phyloP scores from a whole-genome alignment of 1,140 invertebrate genomes.

The Drosophila truncata region DNA sequence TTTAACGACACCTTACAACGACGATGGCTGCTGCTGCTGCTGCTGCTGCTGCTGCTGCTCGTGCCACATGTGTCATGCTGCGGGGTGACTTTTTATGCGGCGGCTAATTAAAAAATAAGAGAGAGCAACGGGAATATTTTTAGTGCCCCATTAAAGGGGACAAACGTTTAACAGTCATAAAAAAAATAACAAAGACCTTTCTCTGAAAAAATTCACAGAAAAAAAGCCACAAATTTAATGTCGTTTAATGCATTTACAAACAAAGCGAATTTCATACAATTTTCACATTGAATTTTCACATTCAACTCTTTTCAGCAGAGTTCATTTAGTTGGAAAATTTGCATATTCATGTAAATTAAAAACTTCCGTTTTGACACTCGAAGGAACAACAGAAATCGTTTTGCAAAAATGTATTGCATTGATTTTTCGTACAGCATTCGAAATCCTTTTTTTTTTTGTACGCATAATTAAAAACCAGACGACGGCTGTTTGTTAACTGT shows the following conservation, averaged over 20 bases:
- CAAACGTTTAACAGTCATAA: conserved; percentile 73
- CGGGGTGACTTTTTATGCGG: conserved; percentile 68
- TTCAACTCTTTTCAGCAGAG: conserved; percentile 32
- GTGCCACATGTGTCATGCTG: conserved; percentile 73
- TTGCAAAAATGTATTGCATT: conserved; percentile 39
- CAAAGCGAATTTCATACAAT: conserved; percentile 43
- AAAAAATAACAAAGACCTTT: conserved; percentile 25
- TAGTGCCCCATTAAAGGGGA: conserved; percentile 43
- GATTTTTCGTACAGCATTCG: conserved; percentile 16
- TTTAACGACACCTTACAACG: conserved; percentile 72
- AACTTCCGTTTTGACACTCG: conserved; percentile 66
- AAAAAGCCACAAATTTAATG: conserved; percentile 55
- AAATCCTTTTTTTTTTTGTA: conserved; percentile 52
- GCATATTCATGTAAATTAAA: conserved; percentile 79
- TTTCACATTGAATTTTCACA: conserved; percentile 56
- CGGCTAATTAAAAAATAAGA: conserved; percentile 77
- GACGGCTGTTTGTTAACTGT: conserved; percentile 42
- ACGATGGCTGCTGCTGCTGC: conserved; percentile 29
- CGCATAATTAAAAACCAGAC: conserved; percentile 70
- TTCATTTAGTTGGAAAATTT: conserved; percentile 68
- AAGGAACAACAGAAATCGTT: conserved; percentile 42
- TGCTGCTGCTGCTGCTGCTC: conserved; percentile 49
- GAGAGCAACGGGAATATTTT: conserved; percentile 38
- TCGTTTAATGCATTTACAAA: conserved; percentile 62
- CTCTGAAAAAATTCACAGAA: neutral